Percentiles rank a stretch among this genome's conserved stretches.
phyloP scores from a whole-genome alignment of 2,888 invertebrate genomes.

The Epinotia ramella region DNA sequence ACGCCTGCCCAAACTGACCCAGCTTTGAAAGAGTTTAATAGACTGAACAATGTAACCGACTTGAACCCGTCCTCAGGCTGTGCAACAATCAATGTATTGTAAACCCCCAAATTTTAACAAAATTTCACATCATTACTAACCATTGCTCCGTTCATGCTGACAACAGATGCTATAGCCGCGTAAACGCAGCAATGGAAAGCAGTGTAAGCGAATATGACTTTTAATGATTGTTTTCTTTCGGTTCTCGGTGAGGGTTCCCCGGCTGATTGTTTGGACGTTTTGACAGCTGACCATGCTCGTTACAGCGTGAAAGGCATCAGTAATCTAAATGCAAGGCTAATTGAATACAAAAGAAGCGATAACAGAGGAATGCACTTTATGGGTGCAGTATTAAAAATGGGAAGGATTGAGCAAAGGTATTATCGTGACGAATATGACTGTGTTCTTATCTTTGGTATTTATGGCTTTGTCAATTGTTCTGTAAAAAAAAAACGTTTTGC shows the following conservation, averaged over 20 bases:
- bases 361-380: constrained; percentile 79
- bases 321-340: constrained; percentile 83
- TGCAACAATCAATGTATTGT: constrained; percentile 54
- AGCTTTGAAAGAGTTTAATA: constrained; percentile 81
- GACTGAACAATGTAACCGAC: constrained; percentile 76
- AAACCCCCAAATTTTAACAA: constrained; percentile 51
- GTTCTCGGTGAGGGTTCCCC: constrained; percentile 54
- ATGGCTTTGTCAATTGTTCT: constrained; percentile 62
- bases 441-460: constrained; percentile 58
- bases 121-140: constrained; percentile 34
- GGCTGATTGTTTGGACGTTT: constrained; percentile 83
- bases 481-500: constrained; percentile 47
- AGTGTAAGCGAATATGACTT: constrained; percentile 33
- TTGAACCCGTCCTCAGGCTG: constrained; percentile 59
- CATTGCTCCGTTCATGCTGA: constrained; percentile 53
- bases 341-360: constrained; percentile 84
- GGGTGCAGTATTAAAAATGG: constrained; percentile 64
- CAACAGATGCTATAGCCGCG: neutral
- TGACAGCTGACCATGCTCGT: constrained; percentile 85
- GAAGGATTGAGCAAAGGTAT: constrained; percentile 55
- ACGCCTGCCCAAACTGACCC: constrained; percentile 76
- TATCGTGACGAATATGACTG: constrained; percentile 43
- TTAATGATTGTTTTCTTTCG: constrained; percentile 48
- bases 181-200: constrained; percentile 45
- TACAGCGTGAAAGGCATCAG: constrained; percentile 83